Conservation (phyloP, 2,113 vertebrate species). For the Syngnathus floridae region DNA sequence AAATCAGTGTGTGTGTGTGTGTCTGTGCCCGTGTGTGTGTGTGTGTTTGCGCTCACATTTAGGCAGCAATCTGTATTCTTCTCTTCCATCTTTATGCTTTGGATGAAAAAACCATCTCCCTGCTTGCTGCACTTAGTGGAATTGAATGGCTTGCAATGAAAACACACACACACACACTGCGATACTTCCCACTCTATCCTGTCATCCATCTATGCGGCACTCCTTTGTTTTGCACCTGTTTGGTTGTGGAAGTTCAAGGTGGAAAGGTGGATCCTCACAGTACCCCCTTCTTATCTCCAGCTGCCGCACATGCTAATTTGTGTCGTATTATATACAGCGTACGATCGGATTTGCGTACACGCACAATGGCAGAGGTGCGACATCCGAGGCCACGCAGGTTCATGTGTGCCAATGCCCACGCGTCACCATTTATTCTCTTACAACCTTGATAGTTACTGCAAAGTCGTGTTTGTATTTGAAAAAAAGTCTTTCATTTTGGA, state of each 20-base stretch:
- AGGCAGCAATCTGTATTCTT: conserved; percentile 44
- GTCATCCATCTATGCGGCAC: not conserved
- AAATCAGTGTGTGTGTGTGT: not conserved
- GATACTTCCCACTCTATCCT: not conserved
- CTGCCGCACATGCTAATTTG: conserved; percentile 7
- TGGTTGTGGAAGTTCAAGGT: not conserved
- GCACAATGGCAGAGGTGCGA: conserved; percentile 4
- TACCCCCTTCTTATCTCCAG: not conserved
- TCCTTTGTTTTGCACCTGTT: not conserved
- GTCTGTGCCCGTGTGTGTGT: conserved; percentile 6
- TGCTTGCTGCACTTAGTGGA: conserved; percentile 59
- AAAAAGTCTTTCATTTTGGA: too few relatives aligned
- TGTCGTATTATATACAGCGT: not conserved
- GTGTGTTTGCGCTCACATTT: conserved; percentile 12
- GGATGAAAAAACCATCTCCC: conserved; percentile 46
- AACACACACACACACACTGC: conserved; percentile 15
- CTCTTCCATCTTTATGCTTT: conserved; percentile 43
- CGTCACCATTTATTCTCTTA: conserved; percentile 2
- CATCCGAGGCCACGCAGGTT: conserved; percentile 13
- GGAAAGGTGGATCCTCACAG: not conserved
- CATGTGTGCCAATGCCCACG: conserved; percentile 19
- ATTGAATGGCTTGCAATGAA: conserved; percentile 56
- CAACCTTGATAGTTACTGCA: conserved; percentile 20
- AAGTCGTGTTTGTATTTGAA: not conserved
- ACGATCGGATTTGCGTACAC: not conserved